A percentile compares a stretch with the other conserved stretches of the same genome.
These are phyloP conservation scores for Eupeodes corollae DNA, from an alignment of 1,140 invertebrate species.

Conservation along the genomic window DNA sequence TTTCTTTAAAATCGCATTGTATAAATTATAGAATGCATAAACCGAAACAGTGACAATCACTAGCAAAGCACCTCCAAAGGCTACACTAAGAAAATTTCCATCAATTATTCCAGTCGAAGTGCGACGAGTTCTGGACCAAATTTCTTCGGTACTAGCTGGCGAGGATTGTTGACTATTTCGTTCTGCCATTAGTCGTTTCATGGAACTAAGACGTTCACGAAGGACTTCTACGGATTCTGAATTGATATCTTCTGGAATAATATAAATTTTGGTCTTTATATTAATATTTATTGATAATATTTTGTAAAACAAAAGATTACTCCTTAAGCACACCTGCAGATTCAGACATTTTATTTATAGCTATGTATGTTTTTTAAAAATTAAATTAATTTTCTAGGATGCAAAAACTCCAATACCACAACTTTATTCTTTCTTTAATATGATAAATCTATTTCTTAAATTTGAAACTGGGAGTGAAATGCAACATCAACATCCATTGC, in stretches of 20 bases:
- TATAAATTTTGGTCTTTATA: too few relatives aligned
- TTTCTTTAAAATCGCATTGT: conserved; percentile 66
- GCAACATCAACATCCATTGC: too few relatives aligned
- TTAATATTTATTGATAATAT: too few relatives aligned
- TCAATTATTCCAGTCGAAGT: conserved; percentile 57
- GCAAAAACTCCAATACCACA: too few relatives aligned
- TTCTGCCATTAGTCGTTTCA: conserved; percentile 69
- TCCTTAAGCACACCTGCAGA: too few relatives aligned
- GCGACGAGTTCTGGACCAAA: conserved; percentile 37
- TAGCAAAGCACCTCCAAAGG: conserved; percentile 60
- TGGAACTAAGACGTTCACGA: conserved; percentile 57
- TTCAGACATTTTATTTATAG: too few relatives aligned
- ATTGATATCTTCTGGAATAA: conserved; percentile 41
- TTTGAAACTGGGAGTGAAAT: too few relatives aligned
- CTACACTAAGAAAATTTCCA: conserved; percentile 65
- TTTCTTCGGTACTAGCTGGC: conserved; percentile 39
- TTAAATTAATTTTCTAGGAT: too few relatives aligned
- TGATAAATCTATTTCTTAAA: too few relatives aligned
- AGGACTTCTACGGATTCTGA: conserved; percentile 67
- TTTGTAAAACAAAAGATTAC: too few relatives aligned
- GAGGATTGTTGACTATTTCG: conserved; percentile 39
- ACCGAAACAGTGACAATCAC: conserved; percentile 68
- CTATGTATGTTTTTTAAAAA: too few relatives aligned
- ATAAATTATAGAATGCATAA: conserved; percentile 74
- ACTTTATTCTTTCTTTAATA: too few relatives aligned